A percentile compares a stretch with the other conserved stretches of the same genome.
Conservation (phyloP, 1,140 invertebrate genomes). For the Artemia franciscana region DNA sequence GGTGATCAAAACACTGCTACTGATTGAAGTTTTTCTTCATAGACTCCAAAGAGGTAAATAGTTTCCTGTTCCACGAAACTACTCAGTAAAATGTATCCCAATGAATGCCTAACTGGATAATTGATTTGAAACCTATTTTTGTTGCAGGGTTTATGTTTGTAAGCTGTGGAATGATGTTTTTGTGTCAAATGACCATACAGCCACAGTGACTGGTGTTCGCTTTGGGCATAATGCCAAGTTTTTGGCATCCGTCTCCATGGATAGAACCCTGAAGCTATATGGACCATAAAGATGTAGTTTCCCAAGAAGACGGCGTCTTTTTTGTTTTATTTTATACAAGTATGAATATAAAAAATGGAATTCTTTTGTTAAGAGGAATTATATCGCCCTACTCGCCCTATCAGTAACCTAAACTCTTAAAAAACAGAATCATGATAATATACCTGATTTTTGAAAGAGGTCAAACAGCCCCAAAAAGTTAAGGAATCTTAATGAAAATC, state of each 20-base stretch:
- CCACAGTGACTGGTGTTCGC: slow-evolving; percentile 75
- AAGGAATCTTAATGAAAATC: too few species aligned
- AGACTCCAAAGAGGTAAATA: slow-evolving; percentile 1
- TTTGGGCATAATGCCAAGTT: slow-evolving; percentile 85
- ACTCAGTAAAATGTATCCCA: neutral
- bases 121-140: slow-evolving; percentile 11
- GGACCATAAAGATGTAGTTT: slow-evolving; percentile 29
- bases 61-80: neutral
- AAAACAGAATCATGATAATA: too few species aligned
- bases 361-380: too few species aligned
- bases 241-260: slow-evolving; percentile 87
- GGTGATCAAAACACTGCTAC: too few species aligned
- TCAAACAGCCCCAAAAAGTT: too few species aligned
- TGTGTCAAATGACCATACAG: slow-evolving; percentile 86
- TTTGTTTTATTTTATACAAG: too few species aligned
- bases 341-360: too few species aligned
- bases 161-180: slow-evolving; percentile 94
- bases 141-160: slow-evolving; percentile 66
- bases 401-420: too few species aligned
- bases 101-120: neutral
- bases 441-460: too few species aligned
- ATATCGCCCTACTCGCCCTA: too few species aligned
- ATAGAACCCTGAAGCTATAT: slow-evolving; percentile 86
- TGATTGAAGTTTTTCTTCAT: neutral
- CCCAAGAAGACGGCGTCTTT: too few species aligned